Evolutionary conservation across 2,113 vertebrate species (phyloP).

Genomic region (Nothobranchius kuhntae): DNA sequence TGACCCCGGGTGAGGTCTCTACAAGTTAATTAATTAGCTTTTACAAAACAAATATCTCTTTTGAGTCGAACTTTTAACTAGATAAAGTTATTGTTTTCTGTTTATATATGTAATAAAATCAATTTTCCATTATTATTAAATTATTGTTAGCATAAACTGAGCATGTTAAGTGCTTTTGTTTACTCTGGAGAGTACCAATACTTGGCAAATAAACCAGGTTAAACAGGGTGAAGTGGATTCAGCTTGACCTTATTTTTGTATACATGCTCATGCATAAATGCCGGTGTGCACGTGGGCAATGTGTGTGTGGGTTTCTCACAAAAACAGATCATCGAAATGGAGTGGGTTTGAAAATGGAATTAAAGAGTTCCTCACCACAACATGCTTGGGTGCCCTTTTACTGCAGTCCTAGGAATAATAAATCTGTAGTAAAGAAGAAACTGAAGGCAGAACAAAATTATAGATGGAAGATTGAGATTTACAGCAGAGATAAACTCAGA

Average conservation of each 20-base stretch:
- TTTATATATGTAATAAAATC: too few relatives aligned
- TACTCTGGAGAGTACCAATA: conserved; percentile 24
- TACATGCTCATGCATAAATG: conserved; percentile 18
- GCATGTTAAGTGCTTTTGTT: conserved; percentile 12
- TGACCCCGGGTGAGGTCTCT: conserved; percentile 1
- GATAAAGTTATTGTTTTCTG: conserved; percentile 3
- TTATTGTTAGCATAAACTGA: neutral
- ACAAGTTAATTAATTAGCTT: conserved; percentile 22
- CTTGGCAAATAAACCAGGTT: conserved; percentile 21
- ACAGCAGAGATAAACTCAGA: conserved; percentile 7
- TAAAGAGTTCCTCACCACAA: conserved; percentile 5
- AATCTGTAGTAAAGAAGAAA: conserved; percentile 15
- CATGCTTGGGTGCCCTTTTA: conserved; percentile 5
- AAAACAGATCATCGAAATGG: neutral
- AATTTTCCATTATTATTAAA: conserved; percentile 7
- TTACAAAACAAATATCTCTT: conserved; percentile 1
- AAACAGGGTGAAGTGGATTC: conserved; percentile 29
- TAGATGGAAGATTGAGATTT: conserved; percentile 15
- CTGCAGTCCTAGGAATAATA: conserved; percentile 1
- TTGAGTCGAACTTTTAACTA: neutral
- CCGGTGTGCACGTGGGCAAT: neutral
- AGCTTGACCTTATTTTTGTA: conserved; percentile 29
- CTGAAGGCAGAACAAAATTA: neutral
- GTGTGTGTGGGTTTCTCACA: conserved; percentile 9
- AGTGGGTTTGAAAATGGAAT: conserved; percentile 13